These are phyloP conservation scores for Bombus superbus DNA, from an alignment of 1,140 invertebrate genomes.

Conservation along the genomic window DNA sequence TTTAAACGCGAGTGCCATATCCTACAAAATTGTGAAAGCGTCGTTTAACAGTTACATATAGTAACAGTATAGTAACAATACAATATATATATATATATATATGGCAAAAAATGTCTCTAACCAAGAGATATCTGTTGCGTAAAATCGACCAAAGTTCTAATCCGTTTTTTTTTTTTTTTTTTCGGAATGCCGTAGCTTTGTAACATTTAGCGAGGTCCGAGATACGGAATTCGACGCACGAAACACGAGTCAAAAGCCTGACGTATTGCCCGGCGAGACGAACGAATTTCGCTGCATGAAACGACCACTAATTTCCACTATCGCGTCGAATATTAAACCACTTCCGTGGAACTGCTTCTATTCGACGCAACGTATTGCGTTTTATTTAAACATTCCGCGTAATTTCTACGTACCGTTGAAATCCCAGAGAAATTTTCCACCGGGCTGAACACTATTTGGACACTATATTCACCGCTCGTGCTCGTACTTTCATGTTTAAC, in stretches of 20 bases:
- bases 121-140: not conserved
- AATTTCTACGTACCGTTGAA: conserved; percentile 1
- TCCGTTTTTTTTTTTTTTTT: too few relatives aligned
- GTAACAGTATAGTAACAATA: too few relatives aligned
- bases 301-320: conserved; percentile 1
- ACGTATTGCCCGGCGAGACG: not conserved
- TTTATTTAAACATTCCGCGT: conserved; percentile 22
- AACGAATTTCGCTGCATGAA: not conserved
- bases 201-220: not conserved
- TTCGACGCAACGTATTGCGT: not conserved
- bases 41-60: not conserved
- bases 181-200: not conserved
- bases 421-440: conserved; percentile 28
- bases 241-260: not conserved
- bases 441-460: not conserved
- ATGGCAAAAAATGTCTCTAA: too few relatives aligned
- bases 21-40: not conserved
- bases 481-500: conserved; percentile 1
- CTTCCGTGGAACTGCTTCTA: not conserved
- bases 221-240: not conserved
- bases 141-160: not conserved
- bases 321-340: conserved; percentile 39
- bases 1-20: not conserved
- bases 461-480: not conserved
- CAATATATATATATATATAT: too few relatives aligned